Evolutionary conservation across 1,140 invertebrate genomes (phyloP).

Genomic region (Stratiolaelaps scimitus): DNA sequence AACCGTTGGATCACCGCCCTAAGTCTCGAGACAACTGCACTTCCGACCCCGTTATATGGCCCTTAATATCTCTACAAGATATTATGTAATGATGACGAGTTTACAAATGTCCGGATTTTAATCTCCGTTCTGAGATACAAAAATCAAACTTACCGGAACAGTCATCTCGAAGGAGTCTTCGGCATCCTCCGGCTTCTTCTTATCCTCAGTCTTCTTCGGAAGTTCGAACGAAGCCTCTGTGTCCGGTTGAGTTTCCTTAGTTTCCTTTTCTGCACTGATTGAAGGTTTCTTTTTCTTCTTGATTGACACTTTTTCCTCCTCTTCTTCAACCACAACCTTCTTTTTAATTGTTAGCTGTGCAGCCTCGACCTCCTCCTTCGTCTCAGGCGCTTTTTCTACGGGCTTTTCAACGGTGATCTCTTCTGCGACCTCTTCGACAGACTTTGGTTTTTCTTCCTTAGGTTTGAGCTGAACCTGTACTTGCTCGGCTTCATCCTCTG

Average conservation of each 20-base stretch:
- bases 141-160: too few species aligned
- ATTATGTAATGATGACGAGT: too few species aligned
- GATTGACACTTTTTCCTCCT: conserved; percentile 36
- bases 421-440: conserved; percentile 13
- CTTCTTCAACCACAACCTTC: conserved; percentile 35
- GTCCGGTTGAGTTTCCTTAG: neutral
- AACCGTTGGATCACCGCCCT: too few species aligned
- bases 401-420: conserved; percentile 25
- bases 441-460: conserved; percentile 31
- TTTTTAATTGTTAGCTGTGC: conserved; percentile 32
- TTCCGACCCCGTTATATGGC: too few species aligned
- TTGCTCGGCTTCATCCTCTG: conserved; percentile 38
- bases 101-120: too few species aligned
- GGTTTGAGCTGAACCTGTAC: conserved; percentile 33
- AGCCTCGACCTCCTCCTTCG: neutral
- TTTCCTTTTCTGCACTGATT: conserved; percentile 37
- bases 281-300: conserved; percentile 40
- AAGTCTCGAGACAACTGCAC: too few species aligned
- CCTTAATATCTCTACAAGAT: too few species aligned
- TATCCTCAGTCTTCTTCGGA: neutral
- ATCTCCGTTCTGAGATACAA: too few species aligned
- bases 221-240: neutral
- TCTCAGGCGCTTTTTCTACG: neutral
- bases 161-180: neutral
- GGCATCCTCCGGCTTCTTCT: neutral